These are phyloP conservation scores for Eptatretus atami DNA, from an alignment of 2,797 vertebrate genomes.

Conservation along the genomic window DNA sequence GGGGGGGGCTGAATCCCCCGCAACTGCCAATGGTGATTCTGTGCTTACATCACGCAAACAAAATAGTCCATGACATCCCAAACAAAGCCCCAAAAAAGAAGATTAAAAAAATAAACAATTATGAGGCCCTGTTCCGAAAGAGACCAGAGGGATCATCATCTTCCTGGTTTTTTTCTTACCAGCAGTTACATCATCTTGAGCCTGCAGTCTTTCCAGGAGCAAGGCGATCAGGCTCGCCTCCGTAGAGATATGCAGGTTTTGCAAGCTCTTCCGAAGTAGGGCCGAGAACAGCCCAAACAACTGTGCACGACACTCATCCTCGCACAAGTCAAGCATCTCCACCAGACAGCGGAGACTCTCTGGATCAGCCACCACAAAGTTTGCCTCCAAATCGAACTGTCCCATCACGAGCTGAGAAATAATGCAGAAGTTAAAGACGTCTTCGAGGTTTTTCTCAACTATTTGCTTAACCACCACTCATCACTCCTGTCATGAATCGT, in stretches of 20 bases:
- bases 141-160: no score
- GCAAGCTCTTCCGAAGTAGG: constrained; percentile 1
- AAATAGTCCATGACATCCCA: no score
- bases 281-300: constrained; percentile 1
- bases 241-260: background rate
- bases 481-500: no score
- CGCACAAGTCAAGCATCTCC: background rate
- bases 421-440: background rate
- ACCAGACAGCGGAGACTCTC: background rate
- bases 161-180: background rate
- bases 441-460: no score
- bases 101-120: no score
- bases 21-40: no score
- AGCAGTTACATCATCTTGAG: background rate
- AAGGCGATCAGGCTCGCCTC: background rate
- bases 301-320: background rate
- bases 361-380: constrained; percentile 1
- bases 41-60: no score
- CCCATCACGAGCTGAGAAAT: background rate
- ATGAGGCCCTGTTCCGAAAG: no score
- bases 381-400: background rate
- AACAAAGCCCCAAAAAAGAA: no score
- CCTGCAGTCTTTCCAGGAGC: constrained; percentile 1
- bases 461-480: no score
- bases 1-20: no score